Base-by-base conservation (phyloP, 2,113 vertebrate genomes). In the Telmatochromis sp. region DNA sequence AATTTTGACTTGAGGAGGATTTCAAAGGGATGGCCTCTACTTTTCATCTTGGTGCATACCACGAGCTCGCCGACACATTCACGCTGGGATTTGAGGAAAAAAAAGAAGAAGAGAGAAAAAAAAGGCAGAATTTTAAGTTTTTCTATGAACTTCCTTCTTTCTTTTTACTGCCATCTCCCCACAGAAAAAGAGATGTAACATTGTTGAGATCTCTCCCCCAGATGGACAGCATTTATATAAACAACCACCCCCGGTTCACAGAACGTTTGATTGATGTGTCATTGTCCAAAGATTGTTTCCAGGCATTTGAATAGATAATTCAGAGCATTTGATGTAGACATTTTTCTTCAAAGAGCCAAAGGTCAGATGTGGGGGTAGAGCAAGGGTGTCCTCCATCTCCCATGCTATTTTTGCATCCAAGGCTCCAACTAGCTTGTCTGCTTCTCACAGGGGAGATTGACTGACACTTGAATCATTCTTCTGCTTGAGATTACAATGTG, bases 1-100 rank as follows among this genome's bases (percentile, higher is more conserved):
- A 96, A 96, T 97, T 97, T 96, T 96, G 96, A 96, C 96, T 96
- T 96, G 95, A 96, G 95, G 96, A 96, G 96, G 95, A 97, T 96
- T 97, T 96, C 96, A 96, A 96, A 97, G 96, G 92, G 89, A 94
- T 92, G 93, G 95, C 95, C 94, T 95, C 73, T 88, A 94, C 94
- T 95, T 96, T 96, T 96, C 95, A 96, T 97, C 95, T 95, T 88
- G 88, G 89, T 91, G 92, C 93, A 93, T 93, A 95, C 95, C 94
- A 95, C 95, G 88, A 95, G 95, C 94, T 95, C 89, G 91, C 95
- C 90, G 93, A 96, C 95, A 93, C 94, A 94, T 93, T 95, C 95
- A 93, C 91, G 88, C 94, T 95, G 95, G 92, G 93, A 92, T 92
- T 92, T 92, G 81, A 91, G 54, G 40, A 55, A 87, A 85, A 58